These are phyloP conservation scores for human (Homo sapiens) DNA, from an alignment of 2,113 vertebrate species.

Conservation along the genomic window GRCh38 chr2:137333001-137333500, in stretches of 20 bases:
- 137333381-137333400: background rate
- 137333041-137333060: background rate
- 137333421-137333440: background rate
- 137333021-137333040: background rate
- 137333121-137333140: background rate
- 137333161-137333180: background rate
- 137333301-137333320: background rate
- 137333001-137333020: background rate
- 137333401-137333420: background rate
- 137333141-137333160: background rate
- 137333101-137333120: background rate
- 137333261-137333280: background rate
- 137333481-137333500: rapidly evolving
- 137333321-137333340: background rate
- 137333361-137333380: background rate
- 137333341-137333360: background rate
- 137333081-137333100: background rate
- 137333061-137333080: background rate
- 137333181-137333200: background rate
- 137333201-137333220: background rate
- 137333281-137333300: background rate
- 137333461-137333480: background rate
- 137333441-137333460: background rate
- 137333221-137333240: background rate
- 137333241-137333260: background rate